phyloP scores from a whole-genome alignment of 2,888 invertebrate species.

The Diadromus collaris region DNA sequence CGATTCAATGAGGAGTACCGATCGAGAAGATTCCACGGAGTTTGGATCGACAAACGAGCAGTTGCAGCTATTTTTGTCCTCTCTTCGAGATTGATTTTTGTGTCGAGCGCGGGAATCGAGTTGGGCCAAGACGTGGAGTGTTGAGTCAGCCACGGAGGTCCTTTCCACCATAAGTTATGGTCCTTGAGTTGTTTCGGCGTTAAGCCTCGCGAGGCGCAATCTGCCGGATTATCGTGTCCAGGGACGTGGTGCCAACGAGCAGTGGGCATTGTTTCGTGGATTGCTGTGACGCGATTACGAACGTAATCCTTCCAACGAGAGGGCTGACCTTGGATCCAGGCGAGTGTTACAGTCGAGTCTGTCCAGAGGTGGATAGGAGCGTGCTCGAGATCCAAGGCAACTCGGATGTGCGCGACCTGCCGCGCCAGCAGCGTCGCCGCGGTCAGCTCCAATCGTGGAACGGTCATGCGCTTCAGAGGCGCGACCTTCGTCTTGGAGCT shows the following conservation, averaged over 20 bases:
- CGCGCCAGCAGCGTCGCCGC: conserved; percentile 44
- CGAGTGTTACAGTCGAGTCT: conserved; percentile 21
- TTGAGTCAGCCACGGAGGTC: conserved; percentile 7
- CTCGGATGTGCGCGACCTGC: conserved; percentile 37
- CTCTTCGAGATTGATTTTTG: conserved; percentile 31
- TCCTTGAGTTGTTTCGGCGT: conserved; percentile 16
- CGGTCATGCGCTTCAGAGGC: conserved; percentile 53
- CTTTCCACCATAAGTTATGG: conserved; percentile 24
- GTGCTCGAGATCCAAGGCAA: not conserved
- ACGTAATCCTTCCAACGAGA: conserved; percentile 20
- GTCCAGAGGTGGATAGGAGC: conserved; percentile 14
- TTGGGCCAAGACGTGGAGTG: conserved; percentile 19
- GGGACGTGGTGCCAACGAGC: conserved; percentile 22
- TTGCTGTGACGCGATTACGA: conserved; percentile 4
- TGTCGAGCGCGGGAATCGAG: conserved; percentile 28
- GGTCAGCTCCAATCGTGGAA: conserved; percentile 55
- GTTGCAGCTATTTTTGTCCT: conserved; percentile 25
- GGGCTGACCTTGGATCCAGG: conserved; percentile 22
- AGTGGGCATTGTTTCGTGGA: conserved; percentile 18
- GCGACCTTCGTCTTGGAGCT: conserved; percentile 44
- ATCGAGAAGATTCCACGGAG: conserved; percentile 35
- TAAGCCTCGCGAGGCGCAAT: conserved; percentile 28
- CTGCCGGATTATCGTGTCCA: conserved; percentile 19
- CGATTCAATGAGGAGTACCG: conserved; percentile 19
- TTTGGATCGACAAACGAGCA: conserved; percentile 14